Conservation (phyloP, 2,113 vertebrate species). For the Mesoclemmys tuberculata region DNA sequence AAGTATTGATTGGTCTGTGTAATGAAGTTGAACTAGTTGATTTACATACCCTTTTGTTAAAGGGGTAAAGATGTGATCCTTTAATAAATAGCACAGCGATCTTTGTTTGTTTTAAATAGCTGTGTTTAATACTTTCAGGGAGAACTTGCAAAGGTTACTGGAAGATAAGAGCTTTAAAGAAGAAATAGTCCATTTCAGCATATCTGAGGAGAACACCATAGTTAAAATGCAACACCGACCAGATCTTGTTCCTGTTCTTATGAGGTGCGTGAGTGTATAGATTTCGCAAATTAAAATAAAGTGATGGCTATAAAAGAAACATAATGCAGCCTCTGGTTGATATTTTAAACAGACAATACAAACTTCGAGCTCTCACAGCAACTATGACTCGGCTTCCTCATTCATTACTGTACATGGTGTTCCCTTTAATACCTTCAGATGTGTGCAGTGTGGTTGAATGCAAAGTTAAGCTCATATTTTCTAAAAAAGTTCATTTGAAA, state of each 20-base stretch:
- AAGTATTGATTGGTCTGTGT: not conserved
- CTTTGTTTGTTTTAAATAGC: not conserved
- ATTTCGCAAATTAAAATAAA: not conserved
- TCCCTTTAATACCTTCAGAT: not conserved
- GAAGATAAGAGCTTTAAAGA: conserved; percentile 96
- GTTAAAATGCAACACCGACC: conserved; percentile 88
- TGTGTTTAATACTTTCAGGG: conserved; percentile 78
- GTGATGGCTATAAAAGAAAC: not conserved
- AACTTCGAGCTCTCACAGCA: not conserved
- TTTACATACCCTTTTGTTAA: not conserved
- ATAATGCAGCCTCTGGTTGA: not conserved
- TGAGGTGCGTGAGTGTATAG: conserved; percentile 85
- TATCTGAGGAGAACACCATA: conserved; percentile 89
- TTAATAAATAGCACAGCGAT: not conserved
- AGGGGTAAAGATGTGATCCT: not conserved
- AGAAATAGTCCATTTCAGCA: conserved; percentile 94
- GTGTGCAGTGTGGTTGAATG: not conserved
- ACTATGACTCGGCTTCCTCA: not conserved
- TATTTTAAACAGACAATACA: conserved; percentile 4
- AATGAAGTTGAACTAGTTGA: not conserved
- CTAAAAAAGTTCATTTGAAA: not conserved
- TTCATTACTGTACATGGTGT: not conserved
- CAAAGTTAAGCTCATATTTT: not conserved
- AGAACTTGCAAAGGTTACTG: conserved; percentile 91
- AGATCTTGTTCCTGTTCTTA: conserved; percentile 89